Conservation (phyloP, 1,140 invertebrate species). For the Colletes latitarsis region DNA sequence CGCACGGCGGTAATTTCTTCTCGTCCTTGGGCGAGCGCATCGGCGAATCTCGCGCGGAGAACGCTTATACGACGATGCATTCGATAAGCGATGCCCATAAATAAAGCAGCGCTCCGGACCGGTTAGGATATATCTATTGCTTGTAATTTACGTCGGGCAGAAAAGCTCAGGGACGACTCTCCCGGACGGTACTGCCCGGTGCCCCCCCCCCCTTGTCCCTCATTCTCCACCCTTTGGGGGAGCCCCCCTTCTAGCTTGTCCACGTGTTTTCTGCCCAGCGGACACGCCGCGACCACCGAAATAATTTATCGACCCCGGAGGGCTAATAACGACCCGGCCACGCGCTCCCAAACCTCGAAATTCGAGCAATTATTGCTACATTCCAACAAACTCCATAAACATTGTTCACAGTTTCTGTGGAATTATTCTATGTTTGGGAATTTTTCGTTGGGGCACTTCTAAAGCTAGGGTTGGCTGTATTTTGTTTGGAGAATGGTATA, state of each 20-base stretch:
- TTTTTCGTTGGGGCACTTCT: too few relatives aligned
- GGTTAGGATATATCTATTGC: slow-evolving; percentile 67
- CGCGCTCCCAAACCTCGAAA: slow-evolving; percentile 30
- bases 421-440: too few relatives aligned
- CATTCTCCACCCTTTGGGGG: background rate
- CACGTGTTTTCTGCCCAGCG: slow-evolving; percentile 47
- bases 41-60: background rate
- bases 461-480: too few relatives aligned
- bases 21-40: slow-evolving; percentile 22
- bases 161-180: slow-evolving; percentile 55
- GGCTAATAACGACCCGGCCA: slow-evolving; percentile 45
- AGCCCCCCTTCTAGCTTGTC: slow-evolving; percentile 10
- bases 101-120: slow-evolving; percentile 62
- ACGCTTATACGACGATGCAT: slow-evolving; percentile 56
- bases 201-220: too few relatives aligned
- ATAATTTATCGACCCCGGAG: slow-evolving; percentile 54
- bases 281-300: slow-evolving; percentile 52
- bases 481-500: too few relatives aligned
- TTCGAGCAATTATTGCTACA: slow-evolving; percentile 23
- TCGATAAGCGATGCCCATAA: slow-evolving; percentile 71
- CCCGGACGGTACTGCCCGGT: slow-evolving; percentile 2
- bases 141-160: slow-evolving; percentile 68
- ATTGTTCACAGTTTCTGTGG: too few relatives aligned
- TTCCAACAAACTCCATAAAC: background rate
- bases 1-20: background rate